Evolutionary conservation across 2,888 invertebrate species (phyloP).

Genomic region (Alviniconcha strummeri): DNA sequence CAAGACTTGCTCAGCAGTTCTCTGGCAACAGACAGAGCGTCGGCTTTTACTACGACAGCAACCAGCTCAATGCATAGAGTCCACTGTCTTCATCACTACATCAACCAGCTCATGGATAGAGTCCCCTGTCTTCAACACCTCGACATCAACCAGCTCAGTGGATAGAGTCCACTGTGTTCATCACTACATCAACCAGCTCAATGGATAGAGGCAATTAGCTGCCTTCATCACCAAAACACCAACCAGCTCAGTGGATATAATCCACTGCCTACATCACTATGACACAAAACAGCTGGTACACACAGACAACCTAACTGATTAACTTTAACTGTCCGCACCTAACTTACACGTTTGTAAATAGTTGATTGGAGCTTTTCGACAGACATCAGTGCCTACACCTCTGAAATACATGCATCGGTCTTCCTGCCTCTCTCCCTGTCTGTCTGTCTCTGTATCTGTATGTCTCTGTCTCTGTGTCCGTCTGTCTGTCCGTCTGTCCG

Average conservation of each 20-base stretch:
- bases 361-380: too few species aligned
- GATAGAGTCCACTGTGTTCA: not conserved
- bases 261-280: not conserved
- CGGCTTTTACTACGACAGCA: slow-evolving; percentile 29
- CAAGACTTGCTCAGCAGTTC: slow-evolving; percentile 39
- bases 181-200: not conserved
- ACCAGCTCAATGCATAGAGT: not conserved
- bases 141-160: not conserved
- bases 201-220: not conserved
- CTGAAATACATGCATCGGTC: not conserved
- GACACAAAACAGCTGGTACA: not conserved
- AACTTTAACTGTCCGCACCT: not conserved
- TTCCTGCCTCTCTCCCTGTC: not conserved
- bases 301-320: not conserved
- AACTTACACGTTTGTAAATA: not conserved
- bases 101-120: not conserved
- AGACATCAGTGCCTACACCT: not conserved
- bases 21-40: slow-evolving; percentile 18
- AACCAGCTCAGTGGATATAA: not conserved
- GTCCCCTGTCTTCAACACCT: not conserved
- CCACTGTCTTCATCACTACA: not conserved
- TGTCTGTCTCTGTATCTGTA: not conserved
- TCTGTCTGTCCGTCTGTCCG: not conserved
- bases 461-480: not conserved
- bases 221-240: not conserved